These are phyloP conservation scores for Guaruba guarouba DNA, from an alignment of 2,113 vertebrate species.

Conservation along the genomic window DNA sequence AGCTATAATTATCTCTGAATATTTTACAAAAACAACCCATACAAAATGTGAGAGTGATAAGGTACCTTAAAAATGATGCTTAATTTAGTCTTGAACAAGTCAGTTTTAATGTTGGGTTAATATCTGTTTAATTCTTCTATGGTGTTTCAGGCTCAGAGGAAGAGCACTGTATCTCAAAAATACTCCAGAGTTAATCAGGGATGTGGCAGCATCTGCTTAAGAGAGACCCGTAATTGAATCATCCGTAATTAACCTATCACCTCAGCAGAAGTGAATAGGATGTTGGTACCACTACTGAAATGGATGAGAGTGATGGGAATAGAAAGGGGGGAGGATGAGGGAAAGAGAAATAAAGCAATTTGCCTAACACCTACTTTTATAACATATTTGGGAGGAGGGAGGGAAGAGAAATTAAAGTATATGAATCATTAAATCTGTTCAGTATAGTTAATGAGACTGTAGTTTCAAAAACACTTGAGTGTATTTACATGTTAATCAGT, in stretches of 20 bases:
- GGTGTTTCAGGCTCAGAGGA: constrained; percentile 17
- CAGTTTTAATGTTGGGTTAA: not conserved
- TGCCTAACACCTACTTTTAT: not conserved
- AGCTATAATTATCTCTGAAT: not conserved
- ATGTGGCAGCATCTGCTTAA: constrained; percentile 61
- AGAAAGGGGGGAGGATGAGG: not conserved
- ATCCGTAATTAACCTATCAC: constrained; percentile 40
- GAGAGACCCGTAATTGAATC: constrained; percentile 36
- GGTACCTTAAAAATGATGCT: not conserved
- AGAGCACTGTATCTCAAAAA: constrained; percentile 34
- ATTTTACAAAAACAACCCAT: not conserved
- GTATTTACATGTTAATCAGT: not conserved
- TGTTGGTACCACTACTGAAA: constrained; percentile 38
- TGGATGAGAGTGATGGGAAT: not conserved
- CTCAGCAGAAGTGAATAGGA: constrained; percentile 22
- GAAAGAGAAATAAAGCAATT: constrained; percentile 13
- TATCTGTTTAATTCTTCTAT: constrained; percentile 33
- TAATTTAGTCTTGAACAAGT: not conserved
- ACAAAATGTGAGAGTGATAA: not conserved
- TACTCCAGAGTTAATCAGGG: constrained; percentile 45
- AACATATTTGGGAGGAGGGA: constrained; percentile 2
- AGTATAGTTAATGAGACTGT: constrained; percentile 8
- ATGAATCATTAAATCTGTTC: constrained; percentile 8
- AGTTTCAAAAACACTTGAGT: constrained; percentile 18
- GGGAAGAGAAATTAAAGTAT: not conserved